Conservation (phyloP, 1,140 invertebrate genomes). For the Papilio polyxenes region DNA sequence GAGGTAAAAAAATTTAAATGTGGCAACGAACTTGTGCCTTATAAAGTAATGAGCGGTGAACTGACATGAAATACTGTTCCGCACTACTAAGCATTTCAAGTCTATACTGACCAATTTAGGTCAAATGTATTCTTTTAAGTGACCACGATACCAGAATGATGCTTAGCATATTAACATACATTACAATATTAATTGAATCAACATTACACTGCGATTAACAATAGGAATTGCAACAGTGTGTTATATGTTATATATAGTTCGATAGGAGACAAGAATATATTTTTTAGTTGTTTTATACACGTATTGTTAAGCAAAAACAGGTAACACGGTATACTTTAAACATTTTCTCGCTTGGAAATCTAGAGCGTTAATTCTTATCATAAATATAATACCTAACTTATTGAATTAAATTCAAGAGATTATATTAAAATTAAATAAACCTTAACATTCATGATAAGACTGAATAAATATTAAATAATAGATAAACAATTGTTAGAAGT, state of each 20-base stretch:
- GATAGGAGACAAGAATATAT: no score
- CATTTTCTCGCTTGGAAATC: no score
- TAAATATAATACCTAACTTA: no score
- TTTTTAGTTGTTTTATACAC: no score
- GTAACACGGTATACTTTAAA: no score
- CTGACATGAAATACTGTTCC: neutral
- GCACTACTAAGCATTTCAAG: neutral
- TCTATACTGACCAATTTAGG: conserved; percentile 12
- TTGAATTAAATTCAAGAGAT: no score
- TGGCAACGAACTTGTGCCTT: conserved; percentile 5
- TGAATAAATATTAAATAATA: neutral
- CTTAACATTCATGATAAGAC: neutral
- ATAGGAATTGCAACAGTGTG: no score
- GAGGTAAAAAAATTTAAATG: conserved; percentile 10
- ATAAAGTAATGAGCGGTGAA: conserved; percentile 1
- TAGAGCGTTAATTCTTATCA: no score
- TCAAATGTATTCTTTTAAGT: conserved; percentile 10
- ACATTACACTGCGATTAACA: neutral
- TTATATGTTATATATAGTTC: no score
- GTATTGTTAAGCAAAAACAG: no score
- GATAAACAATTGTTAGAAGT: neutral
- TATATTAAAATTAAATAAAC: neutral
- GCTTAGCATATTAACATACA: neutral
- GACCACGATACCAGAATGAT: neutral
- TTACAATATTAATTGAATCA: neutral